These are phyloP conservation scores for Terrapene triunguis DNA, from an alignment of 2,113 vertebrate genomes.

Conservation along the genomic window DNA sequence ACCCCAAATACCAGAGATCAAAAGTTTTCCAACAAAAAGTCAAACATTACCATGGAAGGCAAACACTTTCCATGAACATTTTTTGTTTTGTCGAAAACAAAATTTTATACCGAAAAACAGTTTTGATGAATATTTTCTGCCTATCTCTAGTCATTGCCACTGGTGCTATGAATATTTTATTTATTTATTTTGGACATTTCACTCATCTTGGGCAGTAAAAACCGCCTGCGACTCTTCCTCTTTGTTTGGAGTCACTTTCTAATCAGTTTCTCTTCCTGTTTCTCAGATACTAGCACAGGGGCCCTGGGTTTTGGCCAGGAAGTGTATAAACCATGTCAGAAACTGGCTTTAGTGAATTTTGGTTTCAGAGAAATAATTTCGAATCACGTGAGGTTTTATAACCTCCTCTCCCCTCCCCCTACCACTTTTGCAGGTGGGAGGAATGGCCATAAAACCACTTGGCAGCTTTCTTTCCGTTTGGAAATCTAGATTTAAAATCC, in stretches of 20 bases:
- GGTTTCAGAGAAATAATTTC: neutral
- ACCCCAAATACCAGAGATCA: neutral
- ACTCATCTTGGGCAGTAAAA: neutral
- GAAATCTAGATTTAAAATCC: neutral
- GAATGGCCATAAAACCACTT: neutral
- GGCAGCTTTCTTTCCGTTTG: neutral
- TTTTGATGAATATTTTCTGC: neutral
- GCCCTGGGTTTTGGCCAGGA: neutral
- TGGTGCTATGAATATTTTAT: neutral
- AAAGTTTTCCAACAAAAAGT: neutral
- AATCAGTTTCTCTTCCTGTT: neutral
- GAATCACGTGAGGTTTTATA: neutral
- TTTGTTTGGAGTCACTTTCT: neutral
- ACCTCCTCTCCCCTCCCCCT: neutral
- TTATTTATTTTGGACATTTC: neutral
- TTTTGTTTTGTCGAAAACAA: neutral
- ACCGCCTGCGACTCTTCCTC: neutral
- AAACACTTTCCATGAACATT: neutral
- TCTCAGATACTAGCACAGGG: neutral
- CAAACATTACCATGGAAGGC: neutral
- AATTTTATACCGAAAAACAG: neutral
- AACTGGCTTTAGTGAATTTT: neutral
- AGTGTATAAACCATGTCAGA: neutral
- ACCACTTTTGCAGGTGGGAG: fast-evolving
- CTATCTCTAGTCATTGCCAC: neutral